A percentile compares a stretch with the other conserved stretches of the same genome.
Conservation (phyloP, 1,140 invertebrate genomes). For the Drosophila ambigua region DNA sequence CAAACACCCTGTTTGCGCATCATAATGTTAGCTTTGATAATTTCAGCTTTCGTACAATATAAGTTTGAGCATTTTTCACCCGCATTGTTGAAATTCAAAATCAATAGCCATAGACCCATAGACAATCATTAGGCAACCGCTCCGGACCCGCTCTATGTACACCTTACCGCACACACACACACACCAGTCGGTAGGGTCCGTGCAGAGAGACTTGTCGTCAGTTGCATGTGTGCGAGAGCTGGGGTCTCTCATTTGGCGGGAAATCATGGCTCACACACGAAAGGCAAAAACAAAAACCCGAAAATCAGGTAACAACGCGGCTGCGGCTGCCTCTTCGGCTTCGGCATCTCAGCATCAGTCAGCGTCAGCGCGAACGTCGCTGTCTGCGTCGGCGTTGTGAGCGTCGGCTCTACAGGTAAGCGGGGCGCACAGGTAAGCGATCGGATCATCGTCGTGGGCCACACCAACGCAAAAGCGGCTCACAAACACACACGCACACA, state of each 20-base stretch:
- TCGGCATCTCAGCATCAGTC: conserved; percentile 14
- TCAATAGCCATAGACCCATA: conserved; percentile 60
- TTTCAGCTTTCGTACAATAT: conserved; percentile 70
- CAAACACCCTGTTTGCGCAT: conserved; percentile 48
- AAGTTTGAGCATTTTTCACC: conserved; percentile 79
- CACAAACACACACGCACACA: conserved; percentile 22
- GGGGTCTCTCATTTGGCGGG: conserved; percentile 74
- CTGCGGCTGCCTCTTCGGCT: conserved; percentile 19
- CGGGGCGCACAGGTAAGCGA: conserved; percentile 48
- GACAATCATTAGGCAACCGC: conserved; percentile 67
- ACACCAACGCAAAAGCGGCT: conserved; percentile 67
- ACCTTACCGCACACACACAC: conserved; percentile 51
- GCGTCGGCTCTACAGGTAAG: conserved; percentile 43
- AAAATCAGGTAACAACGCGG: conserved; percentile 74
- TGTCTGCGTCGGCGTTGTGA: conserved; percentile 11
- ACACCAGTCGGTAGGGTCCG: conserved; percentile 33
- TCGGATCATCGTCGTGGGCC: conserved; percentile 58
- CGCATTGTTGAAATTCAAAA: conserved; percentile 79
- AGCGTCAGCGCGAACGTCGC: conserved; percentile 6
- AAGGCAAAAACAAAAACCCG: conserved; percentile 75
- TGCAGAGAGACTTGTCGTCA: conserved; percentile 51
- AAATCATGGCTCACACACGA: conserved; percentile 63
- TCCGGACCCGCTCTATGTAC: conserved; percentile 39
- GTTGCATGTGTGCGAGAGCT: conserved; percentile 55
- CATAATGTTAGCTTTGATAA: conserved; percentile 60